A percentile compares a stretch with the other conserved stretches of the same genome.
phyloP scores from a whole-genome alignment of 2,888 invertebrate species.

The Alentia gelatinosa region DNA sequence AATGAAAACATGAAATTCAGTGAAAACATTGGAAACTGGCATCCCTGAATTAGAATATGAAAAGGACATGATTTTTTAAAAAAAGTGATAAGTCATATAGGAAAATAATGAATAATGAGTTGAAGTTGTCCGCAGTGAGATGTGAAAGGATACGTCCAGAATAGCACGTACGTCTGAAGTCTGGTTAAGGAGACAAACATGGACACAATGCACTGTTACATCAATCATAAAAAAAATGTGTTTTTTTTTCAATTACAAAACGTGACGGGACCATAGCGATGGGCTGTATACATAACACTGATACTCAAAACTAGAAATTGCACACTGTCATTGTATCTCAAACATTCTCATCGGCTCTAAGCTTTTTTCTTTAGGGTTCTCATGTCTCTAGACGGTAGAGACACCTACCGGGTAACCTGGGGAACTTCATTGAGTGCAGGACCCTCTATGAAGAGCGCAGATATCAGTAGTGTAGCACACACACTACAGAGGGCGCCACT shows the following conservation, averaged over 20 bases:
- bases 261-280: background rate
- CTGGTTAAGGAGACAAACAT: constrained; percentile 70
- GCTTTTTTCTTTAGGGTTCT: background rate
- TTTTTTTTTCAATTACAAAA: background rate
- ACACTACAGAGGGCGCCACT: background rate
- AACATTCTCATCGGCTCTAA: background rate
- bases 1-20: background rate
- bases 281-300: background rate
- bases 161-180: constrained; percentile 84
- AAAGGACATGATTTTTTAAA: background rate
- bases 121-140: background rate
- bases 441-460: background rate
- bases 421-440: background rate
- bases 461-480: background rate
- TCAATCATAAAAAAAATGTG: background rate
- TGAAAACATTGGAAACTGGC: background rate
- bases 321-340: background rate
- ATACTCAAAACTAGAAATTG: background rate
- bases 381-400: background rate
- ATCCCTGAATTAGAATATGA: background rate
- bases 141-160: constrained; percentile 85
- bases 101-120: background rate
- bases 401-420: background rate
- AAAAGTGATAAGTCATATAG: background rate
- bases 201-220: background rate